phyloP scores from a whole-genome alignment of 2,888 invertebrate species.

The Aporophyla lueneburgensis region DNA sequence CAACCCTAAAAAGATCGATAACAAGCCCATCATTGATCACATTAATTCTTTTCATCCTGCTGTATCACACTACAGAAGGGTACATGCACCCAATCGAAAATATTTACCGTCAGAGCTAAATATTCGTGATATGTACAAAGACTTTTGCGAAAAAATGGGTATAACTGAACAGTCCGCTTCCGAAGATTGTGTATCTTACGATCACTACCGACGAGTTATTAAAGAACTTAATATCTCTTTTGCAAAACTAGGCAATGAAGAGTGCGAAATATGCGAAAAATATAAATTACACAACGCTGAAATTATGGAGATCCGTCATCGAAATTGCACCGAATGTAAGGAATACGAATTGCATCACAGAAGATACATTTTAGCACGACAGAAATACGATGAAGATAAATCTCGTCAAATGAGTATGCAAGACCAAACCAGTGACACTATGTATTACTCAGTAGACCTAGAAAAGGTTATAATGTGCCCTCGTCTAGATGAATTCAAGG shows the following conservation, averaged over 20 bases:
- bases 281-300: conserved; percentile 38
- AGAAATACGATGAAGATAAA: conserved; percentile 41
- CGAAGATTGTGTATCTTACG: conserved; percentile 37
- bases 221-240: conserved; percentile 47
- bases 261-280: conserved; percentile 50
- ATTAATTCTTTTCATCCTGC: conserved; percentile 53
- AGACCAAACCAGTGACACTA: conserved; percentile 36
- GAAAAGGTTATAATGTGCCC: conserved; percentile 68
- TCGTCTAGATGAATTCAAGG: conserved; percentile 66
- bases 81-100: conserved; percentile 58
- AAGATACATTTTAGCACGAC: conserved; percentile 35
- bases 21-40: conserved; percentile 44
- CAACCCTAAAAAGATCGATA: conserved; percentile 43
- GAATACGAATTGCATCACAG: conserved; percentile 39
- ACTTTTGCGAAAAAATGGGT: conserved; percentile 28
- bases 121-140: conserved; percentile 46
- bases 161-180: conserved; percentile 29
- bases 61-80: conserved; percentile 59
- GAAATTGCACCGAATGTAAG: conserved; percentile 27
- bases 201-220: conserved; percentile 42
- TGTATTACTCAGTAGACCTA: conserved; percentile 41
- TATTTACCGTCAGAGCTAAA: conserved; percentile 59
- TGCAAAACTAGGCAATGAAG: conserved; percentile 45
- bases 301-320: conserved; percentile 30
- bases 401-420: conserved; percentile 25